Conservation (phyloP, 2,888 invertebrate genomes). For the Keiferia lycopersicella region DNA sequence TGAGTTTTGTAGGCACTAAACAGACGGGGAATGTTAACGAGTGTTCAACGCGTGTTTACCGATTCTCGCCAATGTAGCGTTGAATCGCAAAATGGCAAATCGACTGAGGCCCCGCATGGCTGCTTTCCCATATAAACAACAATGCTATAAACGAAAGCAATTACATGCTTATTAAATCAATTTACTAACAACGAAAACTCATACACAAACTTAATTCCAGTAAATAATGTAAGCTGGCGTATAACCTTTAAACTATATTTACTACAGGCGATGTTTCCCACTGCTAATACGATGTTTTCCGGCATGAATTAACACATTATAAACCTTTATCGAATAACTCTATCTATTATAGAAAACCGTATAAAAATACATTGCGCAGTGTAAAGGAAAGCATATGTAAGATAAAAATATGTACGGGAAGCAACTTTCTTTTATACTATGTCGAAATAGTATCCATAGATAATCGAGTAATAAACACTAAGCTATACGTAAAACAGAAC, state of each 20-base stretch:
- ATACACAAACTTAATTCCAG: background rate
- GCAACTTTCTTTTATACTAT: too few species aligned
- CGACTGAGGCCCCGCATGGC: conserved; percentile 46
- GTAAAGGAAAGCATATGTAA: too few species aligned
- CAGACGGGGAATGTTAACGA: conserved; percentile 27
- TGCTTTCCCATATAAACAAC: conserved; percentile 62
- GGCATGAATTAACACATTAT: too few species aligned
- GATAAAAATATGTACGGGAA: too few species aligned
- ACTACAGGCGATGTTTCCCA: too few species aligned
- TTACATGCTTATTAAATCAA: conserved; percentile 66
- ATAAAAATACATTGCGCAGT: too few species aligned
- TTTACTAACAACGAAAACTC: conserved; percentile 25
- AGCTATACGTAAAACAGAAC: background rate
- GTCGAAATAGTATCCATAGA: too few species aligned
- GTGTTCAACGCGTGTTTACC: conserved; percentile 35
- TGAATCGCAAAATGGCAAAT: conserved; percentile 48
- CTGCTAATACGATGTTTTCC: too few species aligned
- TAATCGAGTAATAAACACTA: too few species aligned
- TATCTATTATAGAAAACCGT: too few species aligned
- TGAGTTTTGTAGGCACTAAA: conserved; percentile 18
- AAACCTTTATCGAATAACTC: too few species aligned
- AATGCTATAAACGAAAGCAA: conserved; percentile 69
- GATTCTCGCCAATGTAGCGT: conserved; percentile 48
- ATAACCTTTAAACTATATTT: too few species aligned
- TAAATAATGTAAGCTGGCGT: background rate